Conservation (phyloP, 2,888 invertebrate species). For the Dastarcus helophoroides region DNA sequence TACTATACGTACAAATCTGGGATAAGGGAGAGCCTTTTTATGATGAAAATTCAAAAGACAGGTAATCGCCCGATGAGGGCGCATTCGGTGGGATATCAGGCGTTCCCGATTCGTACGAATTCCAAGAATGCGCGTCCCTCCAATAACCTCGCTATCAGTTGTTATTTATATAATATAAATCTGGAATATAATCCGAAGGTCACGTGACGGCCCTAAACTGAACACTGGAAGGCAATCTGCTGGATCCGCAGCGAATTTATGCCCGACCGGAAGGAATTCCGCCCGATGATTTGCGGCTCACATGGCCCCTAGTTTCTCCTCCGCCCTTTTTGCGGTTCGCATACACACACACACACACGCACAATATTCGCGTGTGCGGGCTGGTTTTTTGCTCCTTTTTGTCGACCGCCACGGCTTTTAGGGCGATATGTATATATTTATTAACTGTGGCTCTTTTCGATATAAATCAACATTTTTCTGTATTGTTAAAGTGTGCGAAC, state of each 20-base stretch:
- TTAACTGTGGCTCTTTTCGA: conserved; percentile 28
- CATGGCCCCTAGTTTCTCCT: too few species aligned
- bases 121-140: too few species aligned
- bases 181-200: conserved; percentile 14
- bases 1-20: too few species aligned
- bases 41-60: too few species aligned
- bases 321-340: conserved; percentile 15
- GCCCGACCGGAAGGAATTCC: conserved; percentile 44
- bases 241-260: conserved; percentile 31
- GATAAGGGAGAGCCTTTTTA: too few species aligned
- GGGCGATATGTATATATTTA: conserved; percentile 25
- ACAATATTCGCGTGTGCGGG: conserved; percentile 14
- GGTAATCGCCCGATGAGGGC: too few species aligned
- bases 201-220: conserved; percentile 4
- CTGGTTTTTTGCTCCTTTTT: conserved; percentile 12
- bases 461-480: conserved; percentile 32
- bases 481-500: conserved; percentile 27
- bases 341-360: conserved; percentile 12
- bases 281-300: conserved; percentile 47
- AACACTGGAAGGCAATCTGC: conserved; percentile 9
- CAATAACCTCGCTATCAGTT: conserved; percentile 11
- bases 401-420: conserved; percentile 22
- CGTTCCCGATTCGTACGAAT: too few species aligned
- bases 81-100: too few species aligned
- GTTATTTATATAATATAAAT: conserved; percentile 17